A percentile compares a stretch with the other conserved stretches of the same genome.
Evolutionary conservation across 2,797 vertebrate species (phyloP).

Genomic region (Urocyon cinereoargenteus): DNA sequence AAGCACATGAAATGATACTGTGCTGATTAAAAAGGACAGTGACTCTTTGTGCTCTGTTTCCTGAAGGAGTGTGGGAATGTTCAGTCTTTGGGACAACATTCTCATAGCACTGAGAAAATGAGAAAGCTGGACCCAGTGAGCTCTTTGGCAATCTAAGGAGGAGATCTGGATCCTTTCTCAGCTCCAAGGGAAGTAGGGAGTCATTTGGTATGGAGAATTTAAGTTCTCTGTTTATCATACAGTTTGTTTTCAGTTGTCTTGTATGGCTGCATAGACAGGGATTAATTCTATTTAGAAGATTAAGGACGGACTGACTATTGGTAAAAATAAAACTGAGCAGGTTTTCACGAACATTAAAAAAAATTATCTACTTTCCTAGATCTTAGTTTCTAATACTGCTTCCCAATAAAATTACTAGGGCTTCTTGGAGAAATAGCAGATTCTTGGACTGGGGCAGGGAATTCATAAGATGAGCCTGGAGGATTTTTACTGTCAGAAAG

Average conservation of each 20-base stretch:
- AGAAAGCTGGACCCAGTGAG: neutral
- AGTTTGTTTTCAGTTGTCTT: neutral
- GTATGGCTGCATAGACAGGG: neutral
- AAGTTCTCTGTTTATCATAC: neutral
- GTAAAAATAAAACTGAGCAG: slow-evolving; percentile 27
- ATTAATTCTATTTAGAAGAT: slow-evolving; percentile 40
- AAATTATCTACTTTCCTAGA: neutral
- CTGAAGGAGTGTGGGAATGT: neutral
- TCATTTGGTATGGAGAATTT: neutral
- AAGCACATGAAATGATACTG: neutral
- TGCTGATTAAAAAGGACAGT: neutral
- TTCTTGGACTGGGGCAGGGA: neutral
- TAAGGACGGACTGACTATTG: neutral
- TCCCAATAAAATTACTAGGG: neutral
- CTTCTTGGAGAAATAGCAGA: neutral
- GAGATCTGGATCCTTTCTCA: neutral
- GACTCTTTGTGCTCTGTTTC: neutral
- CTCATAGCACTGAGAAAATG: neutral
- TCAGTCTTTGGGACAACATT: neutral
- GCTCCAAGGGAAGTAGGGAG: neutral
- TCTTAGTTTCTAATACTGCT: slow-evolving; percentile 39
- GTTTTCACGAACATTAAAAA: slow-evolving; percentile 19
- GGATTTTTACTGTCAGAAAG: slow-evolving; percentile 25
- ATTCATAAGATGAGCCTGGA: neutral
- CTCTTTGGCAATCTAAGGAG: neutral